These are phyloP conservation scores for Drosophila fuyamai DNA, from an alignment of 1,140 invertebrate species.

Conservation along the genomic window DNA sequence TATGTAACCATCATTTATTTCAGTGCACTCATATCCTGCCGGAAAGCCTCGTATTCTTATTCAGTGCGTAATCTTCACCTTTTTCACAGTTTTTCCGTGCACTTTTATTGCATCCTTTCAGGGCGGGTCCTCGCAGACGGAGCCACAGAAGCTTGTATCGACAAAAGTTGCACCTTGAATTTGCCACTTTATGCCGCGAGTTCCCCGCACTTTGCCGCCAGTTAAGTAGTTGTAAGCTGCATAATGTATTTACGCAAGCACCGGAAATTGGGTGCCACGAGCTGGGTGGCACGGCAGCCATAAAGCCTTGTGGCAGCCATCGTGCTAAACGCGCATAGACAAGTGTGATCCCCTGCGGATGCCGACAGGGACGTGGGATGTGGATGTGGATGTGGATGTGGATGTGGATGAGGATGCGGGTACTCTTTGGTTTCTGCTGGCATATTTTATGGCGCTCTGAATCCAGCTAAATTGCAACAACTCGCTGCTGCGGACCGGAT, in stretches of 20 bases:
- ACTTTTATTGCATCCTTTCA: conserved; percentile 73
- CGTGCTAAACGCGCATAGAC: conserved; percentile 73
- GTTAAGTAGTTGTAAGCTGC: conserved; percentile 82
- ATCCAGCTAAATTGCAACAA: conserved; percentile 62
- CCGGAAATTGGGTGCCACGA: conserved; percentile 76
- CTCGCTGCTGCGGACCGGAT: conserved; percentile 40
- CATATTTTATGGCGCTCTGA: conserved; percentile 73
- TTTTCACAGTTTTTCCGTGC: conserved; percentile 65
- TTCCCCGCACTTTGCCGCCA: conserved; percentile 19
- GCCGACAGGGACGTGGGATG: conserved; percentile 17
- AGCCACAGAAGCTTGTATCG: conserved; percentile 60
- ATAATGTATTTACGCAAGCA: conserved; percentile 82
- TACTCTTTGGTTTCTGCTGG: conserved; percentile 56
- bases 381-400: conserved; percentile 11
- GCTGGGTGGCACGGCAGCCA: conserved; percentile 34
- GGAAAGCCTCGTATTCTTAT: conserved; percentile 67
- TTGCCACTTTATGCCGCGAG: conserved; percentile 66
- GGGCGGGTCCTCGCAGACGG: background rate
- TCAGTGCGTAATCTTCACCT: conserved; percentile 81
- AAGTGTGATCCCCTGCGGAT: conserved; percentile 70
- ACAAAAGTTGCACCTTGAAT: conserved; percentile 76
- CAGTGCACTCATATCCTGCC: conserved; percentile 20
- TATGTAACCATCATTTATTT: background rate
- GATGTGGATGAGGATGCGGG: conserved; percentile 26
- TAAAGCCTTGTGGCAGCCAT: conserved; percentile 54